phyloP scores from a whole-genome alignment of 1,140 invertebrate species.

The Tetramorium parvispinum region DNA sequence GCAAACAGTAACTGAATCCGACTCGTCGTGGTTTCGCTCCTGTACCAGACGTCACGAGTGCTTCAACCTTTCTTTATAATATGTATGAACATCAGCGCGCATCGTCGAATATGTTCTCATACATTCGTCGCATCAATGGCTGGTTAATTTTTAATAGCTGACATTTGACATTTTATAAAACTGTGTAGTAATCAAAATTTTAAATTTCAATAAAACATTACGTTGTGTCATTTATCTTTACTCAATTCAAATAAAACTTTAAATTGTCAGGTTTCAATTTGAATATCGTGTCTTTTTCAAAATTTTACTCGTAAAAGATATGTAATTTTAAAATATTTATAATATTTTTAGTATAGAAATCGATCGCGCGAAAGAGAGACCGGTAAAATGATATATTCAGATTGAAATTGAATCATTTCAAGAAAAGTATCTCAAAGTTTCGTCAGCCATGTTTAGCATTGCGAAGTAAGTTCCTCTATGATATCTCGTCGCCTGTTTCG shows the following conservation, averaged over 20 bases:
- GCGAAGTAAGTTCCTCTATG: neutral
- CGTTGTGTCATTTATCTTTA: neutral
- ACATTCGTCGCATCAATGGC: neutral
- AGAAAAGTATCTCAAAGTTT: slow-evolving; percentile 4
- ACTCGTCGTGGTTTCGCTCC: neutral
- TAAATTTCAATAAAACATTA: neutral
- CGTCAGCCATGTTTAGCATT: neutral
- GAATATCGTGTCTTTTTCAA: neutral
- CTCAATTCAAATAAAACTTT: neutral
- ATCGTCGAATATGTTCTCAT: neutral
- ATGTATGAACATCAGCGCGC: neutral
- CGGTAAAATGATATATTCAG: neutral
- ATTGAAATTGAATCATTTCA: slow-evolving; percentile 11
- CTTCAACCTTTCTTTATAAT: neutral
- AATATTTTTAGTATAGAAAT: neutral
- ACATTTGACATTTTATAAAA: neutral
- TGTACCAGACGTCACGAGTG: neutral
- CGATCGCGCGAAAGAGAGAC: neutral
- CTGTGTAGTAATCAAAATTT: neutral
- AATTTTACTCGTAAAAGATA: neutral
- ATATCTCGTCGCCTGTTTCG: neutral
- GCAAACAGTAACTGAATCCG: slow-evolving; percentile 17
- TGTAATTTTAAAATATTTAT: neutral
- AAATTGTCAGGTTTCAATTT: neutral
- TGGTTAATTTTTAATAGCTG: neutral